Evolutionary conservation across 2,113 vertebrate genomes (phyloP).

Genomic region (Podarcis cretensis): DNA sequence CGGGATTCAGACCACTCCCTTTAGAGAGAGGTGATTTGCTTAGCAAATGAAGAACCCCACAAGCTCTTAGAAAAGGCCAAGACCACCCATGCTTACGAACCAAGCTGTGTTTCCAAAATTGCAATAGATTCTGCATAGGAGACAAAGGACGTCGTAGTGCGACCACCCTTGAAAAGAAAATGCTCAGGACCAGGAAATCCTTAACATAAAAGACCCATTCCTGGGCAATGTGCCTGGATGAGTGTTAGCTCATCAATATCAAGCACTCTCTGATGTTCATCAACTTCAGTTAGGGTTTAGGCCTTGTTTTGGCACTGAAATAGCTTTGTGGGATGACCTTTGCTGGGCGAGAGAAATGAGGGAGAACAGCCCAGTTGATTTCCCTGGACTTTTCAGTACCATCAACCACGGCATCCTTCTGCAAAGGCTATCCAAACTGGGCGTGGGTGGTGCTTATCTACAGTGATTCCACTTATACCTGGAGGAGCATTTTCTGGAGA

Average conservation of each 20-base stretch:
- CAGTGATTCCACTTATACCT: background rate
- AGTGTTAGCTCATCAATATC: too few species aligned
- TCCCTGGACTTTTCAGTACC: background rate
- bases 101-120: background rate
- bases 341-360: background rate
- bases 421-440: background rate
- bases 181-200: too few species aligned
- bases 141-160: background rate
- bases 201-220: too few species aligned
- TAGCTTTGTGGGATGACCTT: background rate
- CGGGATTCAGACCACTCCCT: too few species aligned
- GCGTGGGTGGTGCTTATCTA: background rate
- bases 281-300: background rate
- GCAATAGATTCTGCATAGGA: background rate
- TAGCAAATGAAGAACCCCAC: background rate
- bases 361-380: background rate
- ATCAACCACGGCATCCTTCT: background rate
- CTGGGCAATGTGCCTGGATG: too few species aligned
- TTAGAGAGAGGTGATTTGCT: background rate
- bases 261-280: too few species aligned
- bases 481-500: background rate
- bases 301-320: background rate
- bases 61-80: background rate
- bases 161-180: background rate
- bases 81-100: background rate